Percentiles rank a stretch among this genome's conserved stretches.
Evolutionary conservation across 2,113 vertebrate genomes (phyloP).

Genomic region (Lates calcarifer): DNA sequence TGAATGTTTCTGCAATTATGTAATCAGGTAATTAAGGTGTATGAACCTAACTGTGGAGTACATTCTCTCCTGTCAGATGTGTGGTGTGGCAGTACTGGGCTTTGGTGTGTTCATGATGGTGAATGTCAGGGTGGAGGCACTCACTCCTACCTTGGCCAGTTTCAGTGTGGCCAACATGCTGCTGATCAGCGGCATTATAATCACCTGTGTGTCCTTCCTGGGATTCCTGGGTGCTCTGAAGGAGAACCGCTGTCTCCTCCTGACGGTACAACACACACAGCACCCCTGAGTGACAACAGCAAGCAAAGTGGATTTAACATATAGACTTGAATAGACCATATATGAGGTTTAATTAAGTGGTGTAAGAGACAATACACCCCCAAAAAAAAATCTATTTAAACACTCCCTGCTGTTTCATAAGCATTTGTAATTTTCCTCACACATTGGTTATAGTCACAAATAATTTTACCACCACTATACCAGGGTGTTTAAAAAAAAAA

Average conservation of each 20-base stretch:
- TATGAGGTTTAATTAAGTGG: too few relatives aligned
- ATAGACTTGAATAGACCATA: too few relatives aligned
- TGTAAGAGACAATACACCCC: too few relatives aligned
- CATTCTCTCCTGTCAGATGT: constrained; percentile 77
- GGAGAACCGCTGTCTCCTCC: constrained; percentile 91
- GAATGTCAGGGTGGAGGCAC: constrained; percentile 58
- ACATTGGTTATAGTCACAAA: not conserved
- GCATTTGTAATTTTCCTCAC: not conserved
- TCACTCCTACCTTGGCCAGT: constrained; percentile 77
- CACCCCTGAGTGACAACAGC: not conserved
- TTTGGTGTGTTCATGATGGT: constrained; percentile 84
- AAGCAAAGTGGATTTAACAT: too few relatives aligned
- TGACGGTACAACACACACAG: constrained; percentile 83
- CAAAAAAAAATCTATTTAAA: too few relatives aligned
- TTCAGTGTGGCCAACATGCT: constrained; percentile 83
- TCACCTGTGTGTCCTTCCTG: constrained; percentile 90
- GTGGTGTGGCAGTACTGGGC: constrained; percentile 83
- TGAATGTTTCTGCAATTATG: not conserved
- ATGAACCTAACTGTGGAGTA: not conserved
- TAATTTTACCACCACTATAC: not conserved
- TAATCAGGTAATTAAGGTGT: not conserved
- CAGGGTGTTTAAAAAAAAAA: too few relatives aligned
- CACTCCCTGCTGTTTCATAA: not conserved
- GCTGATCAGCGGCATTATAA: constrained; percentile 86
- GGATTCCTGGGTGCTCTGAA: constrained; percentile 92